Base-by-base conservation (phyloP, 2,113 vertebrate genomes). In the Eira barbara region DNA sequence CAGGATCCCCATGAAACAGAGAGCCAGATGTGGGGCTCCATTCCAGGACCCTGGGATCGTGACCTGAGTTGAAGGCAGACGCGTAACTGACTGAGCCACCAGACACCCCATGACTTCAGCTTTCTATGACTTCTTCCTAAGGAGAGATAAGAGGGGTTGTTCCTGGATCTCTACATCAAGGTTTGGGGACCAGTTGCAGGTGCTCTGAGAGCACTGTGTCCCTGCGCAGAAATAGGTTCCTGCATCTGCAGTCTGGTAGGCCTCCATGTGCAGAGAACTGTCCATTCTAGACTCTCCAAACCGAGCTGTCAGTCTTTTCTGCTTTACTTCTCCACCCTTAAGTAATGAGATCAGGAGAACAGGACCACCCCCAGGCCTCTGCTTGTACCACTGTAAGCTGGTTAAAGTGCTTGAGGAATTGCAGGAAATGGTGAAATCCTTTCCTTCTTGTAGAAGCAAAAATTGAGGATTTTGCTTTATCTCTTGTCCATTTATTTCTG, bases 401-500 rank as follows among this genome's bases (percentile, higher is more conserved):
- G 0, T 9, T 0, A 69, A 52, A 36, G 1, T 15, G n/a, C 0
- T 27, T 23, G 97, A 86, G 42, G 14, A 76, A 89, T 93, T 96
- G 65, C 97, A 95, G 65, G 90, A 86, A 4, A 9, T 39, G 63
- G 57, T 86, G 73, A 92, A 74, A 47, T 93, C 25, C 29, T 76
- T 65, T 61, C 89, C 95, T 86, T 95, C 92, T 13, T 27, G 45
- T 15, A 74, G 3, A 12, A 52, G 34, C 84, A 31, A 20, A 14
- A 27, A 95, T 63, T 34, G 12, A 81, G 95, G 97, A 55, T 52
- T 76, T 61, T 96, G 97, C 14, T 45, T 79, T 52, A 95, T 2
- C 13, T 93, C 31, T 78, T 95, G 65, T 45, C 80, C 47, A 27
- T 86, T 90, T 65, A 81, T 34, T 34, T 86, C 93, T 95, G 80